These are phyloP conservation scores for Prolemur simus DNA, from an alignment of 2,113 vertebrate genomes.

Conservation along the genomic window DNA sequence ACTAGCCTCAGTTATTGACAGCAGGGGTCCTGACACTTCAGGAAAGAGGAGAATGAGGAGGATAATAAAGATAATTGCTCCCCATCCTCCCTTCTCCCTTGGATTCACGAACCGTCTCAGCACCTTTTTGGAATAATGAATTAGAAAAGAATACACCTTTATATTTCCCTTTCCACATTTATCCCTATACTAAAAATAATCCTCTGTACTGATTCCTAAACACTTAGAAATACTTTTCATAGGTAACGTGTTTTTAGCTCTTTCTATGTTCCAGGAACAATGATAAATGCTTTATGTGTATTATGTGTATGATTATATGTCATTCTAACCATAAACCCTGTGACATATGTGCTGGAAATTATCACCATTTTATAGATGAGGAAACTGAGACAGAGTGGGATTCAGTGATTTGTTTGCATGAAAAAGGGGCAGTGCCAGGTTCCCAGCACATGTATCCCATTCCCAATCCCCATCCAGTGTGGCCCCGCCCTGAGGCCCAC, in stretches of 20 bases:
- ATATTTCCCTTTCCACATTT: neutral
- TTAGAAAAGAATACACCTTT: neutral
- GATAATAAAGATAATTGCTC: neutral
- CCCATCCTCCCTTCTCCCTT: neutral
- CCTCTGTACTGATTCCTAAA: neutral
- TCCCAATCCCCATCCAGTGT: rapidly evolving
- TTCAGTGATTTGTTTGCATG: neutral
- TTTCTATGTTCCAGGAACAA: neutral
- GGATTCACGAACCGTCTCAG: neutral
- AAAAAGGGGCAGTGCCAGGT: neutral
- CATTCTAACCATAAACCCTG: neutral
- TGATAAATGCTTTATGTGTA: neutral
- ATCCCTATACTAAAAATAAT: neutral
- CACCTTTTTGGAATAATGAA: neutral
- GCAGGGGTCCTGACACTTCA: neutral
- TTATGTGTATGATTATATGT: neutral
- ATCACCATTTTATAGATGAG: neutral
- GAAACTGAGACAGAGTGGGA: neutral
- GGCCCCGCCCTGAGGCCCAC: rapidly evolving
- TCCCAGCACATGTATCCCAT: neutral
- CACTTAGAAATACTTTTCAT: neutral
- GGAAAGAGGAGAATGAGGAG: neutral
- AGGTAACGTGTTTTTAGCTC: neutral
- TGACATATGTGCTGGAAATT: neutral
- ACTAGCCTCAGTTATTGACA: neutral